A percentile compares a stretch with the other conserved stretches of the same genome.
These are phyloP conservation scores for Meganola albula DNA, from an alignment of 2,888 invertebrate species.

Conservation along the genomic window DNA sequence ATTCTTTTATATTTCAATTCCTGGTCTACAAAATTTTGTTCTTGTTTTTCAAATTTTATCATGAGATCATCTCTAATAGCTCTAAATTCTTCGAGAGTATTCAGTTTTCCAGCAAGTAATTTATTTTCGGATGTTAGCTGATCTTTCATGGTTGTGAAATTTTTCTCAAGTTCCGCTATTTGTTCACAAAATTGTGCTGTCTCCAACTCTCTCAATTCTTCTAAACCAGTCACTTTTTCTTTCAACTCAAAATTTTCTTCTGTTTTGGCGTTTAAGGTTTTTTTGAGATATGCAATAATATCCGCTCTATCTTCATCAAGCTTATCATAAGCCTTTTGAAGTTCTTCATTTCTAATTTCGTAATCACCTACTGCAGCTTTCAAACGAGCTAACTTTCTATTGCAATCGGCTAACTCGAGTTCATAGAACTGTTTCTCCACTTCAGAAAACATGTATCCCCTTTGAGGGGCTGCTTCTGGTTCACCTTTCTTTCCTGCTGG, in stretches of 20 bases:
- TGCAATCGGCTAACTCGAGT: constrained; percentile 88
- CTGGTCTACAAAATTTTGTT: constrained; percentile 84
- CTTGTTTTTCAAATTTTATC: constrained; percentile 88
- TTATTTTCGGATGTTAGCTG: constrained; percentile 92
- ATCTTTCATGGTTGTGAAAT: constrained; percentile 88
- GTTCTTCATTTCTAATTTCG: constrained; percentile 82
- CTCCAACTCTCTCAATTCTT: constrained; percentile 82
- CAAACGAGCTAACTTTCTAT: constrained; percentile 86
- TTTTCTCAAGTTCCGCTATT: constrained; percentile 82
- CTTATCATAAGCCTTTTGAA: constrained; percentile 79
- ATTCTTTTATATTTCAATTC: constrained; percentile 86
- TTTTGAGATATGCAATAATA: constrained; percentile 88
- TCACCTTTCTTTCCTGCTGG: constrained; percentile 54
- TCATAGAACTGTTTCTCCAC: constrained; percentile 89
- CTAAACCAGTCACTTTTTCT: constrained; percentile 85
- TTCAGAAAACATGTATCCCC: constrained; percentile 71
- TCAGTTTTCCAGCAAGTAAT: constrained; percentile 89
- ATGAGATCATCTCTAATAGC: constrained; percentile 90
- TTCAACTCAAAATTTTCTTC: constrained; percentile 80
- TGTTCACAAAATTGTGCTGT: constrained; percentile 79
- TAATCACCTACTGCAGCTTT: constrained; percentile 80
- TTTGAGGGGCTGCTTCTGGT: constrained; percentile 43
- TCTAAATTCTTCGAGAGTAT: constrained; percentile 93
- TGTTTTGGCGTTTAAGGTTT: constrained; percentile 82
- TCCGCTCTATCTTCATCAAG: constrained; percentile 90